Evolutionary conservation across 2,888 invertebrate species (phyloP), one percentile per base, ranked within the genome.

Genomic region (Catocala sponsa): DNA sequence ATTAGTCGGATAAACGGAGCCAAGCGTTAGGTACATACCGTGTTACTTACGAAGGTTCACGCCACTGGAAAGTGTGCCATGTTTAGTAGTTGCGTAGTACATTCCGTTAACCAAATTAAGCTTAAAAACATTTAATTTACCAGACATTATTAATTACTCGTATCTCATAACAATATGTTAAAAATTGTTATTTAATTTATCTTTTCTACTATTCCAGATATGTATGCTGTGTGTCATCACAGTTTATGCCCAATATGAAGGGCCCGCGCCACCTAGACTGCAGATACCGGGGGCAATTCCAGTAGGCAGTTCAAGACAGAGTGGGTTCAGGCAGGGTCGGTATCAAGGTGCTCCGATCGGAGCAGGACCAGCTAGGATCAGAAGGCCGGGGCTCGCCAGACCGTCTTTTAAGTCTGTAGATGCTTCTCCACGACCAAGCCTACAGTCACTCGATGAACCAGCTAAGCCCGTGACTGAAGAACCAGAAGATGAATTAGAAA

Each of bases 401-500:
- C 92, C 92, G 15, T 92, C 94, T 33, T 92, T 95, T 82, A 94
- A 86, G 79, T 95, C 83, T 56, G 95, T 88, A 71, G 95, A 85
- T 77, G 95, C 87, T 12, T 84, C 91, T 12, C 93, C 92, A 5
- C 86, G 91, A 41, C 95, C 94, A 5, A 92, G 79, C 74, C 86
- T 92, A 13, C 95, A 95, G 78, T 94, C 92, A 6, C 84, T 95
- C 12, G 92, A 95, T 5, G 94, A 95, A 68, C 91, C 88, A 53
- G 90, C 96, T 11, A 96, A 96, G 73, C 96, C 96, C 0, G 96
- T 97, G 6, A 96, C 96, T 0, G 97, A 96, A 86, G 95, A 96
- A 74, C 95, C 95, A 15, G 96, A 96, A 87, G 96, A 96, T 64
- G 96, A 95, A 55, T 83, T 90, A 48, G 95, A 95, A 54, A 95